A percentile compares a stretch with the other conserved stretches of the same genome.
phyloP scores from a whole-genome alignment of 2,113 vertebrate genomes.

The Lepus americanus region DNA sequence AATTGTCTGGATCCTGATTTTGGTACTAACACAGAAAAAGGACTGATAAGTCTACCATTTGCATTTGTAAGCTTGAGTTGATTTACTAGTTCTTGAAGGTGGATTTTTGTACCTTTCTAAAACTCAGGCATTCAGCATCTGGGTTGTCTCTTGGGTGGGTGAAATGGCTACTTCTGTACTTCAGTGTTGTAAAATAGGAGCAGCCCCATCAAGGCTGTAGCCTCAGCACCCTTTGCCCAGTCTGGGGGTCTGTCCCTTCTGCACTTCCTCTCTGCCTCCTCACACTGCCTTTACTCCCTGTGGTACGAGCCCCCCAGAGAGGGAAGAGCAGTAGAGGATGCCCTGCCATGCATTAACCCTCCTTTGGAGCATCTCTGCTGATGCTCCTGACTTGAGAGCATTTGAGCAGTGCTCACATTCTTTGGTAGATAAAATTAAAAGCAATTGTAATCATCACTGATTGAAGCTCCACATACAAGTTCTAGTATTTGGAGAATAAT shows the following conservation, averaged over 20 bases:
- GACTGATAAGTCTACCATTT: conserved; percentile 21
- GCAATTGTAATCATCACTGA: background rate
- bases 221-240: background rate
- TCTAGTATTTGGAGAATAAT: conserved; percentile 25
- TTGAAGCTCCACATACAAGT: background rate
- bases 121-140: conserved; percentile 51
- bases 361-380: background rate
- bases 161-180: conserved; percentile 34
- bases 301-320: background rate
- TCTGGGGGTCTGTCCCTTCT: background rate
- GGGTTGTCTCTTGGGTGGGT: conserved; percentile 19
- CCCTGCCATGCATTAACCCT: background rate
- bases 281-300: background rate
- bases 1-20: background rate
- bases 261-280: background rate
- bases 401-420: background rate
- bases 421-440: conserved; percentile 43
- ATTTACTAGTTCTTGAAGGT: conserved; percentile 67
- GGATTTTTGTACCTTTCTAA: conserved; percentile 68
- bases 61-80: conserved; percentile 42
- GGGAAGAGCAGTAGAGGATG: background rate
- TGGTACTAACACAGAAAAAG: background rate
- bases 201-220: background rate
- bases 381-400: conserved; percentile 60
- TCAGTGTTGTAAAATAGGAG: background rate